Base-by-base conservation (phyloP, 2,797 vertebrate species). In the Arctocebus calabarensis region DNA sequence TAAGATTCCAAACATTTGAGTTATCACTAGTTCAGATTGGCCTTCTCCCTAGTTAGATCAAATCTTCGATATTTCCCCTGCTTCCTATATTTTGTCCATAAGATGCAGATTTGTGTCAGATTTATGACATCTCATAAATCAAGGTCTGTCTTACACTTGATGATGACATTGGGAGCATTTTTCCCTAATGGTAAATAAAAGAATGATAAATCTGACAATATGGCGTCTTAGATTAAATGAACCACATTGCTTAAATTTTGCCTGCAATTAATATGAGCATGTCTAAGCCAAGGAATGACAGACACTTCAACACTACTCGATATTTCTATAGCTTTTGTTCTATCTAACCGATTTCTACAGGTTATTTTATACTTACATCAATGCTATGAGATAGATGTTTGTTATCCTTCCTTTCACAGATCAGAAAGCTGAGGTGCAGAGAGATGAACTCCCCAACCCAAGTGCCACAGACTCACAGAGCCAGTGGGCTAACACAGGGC, bases 101-200 rank as follows among this genome's bases (percentile, higher is more conserved):
- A 92, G 22, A 95, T 19, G 17, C 22, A 90, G 19, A 81, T n/a
- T 75, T 68, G 20, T 92, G 66, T 96, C 45, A 62, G 59, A 79
- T 93, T 77, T 82, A 16, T 91, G 57, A 85, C 43, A 88, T 85
- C 78, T 92, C 61, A 95, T 66, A 88, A 96, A 94, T 90, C 84
- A 75, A 40, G 9, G 48, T 92, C 79, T 29, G 40, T 52, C 84
- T 88, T 85, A 83, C 9, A 40, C 29, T 79, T 88, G 32, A 73
- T n/a, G 37, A 75, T 91, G 32, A 91, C 92, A 91, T 34, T 61
- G 12, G 27, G 43, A 86, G 4, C 14, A 48, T 77, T 88, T 91
- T 86, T 43, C n/a, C 9, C 43, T 45, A 62, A 37, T 14, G 29
- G 25, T 88, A 74, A 78, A 92, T 74, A 85, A 96, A 96, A 92